These are phyloP conservation scores for Catocala fraxini DNA, from an alignment of 2,888 invertebrate species.

Conservation along the genomic window DNA sequence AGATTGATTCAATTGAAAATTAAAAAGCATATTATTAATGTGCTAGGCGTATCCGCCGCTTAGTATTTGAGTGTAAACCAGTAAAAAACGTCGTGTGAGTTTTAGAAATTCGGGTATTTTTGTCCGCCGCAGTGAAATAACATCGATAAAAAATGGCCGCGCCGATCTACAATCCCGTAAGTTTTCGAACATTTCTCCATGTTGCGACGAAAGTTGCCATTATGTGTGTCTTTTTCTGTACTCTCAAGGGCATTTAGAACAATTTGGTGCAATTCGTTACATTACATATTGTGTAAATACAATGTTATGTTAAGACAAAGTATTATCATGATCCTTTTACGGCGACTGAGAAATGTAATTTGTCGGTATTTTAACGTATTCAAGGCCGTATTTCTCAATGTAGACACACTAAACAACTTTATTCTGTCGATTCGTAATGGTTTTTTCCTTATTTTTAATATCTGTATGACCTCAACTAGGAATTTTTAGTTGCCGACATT, in stretches of 20 bases:
- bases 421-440: constrained; percentile 16
- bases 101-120: constrained; percentile 31
- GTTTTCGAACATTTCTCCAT: constrained; percentile 45
- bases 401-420: constrained; percentile 13
- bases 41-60: constrained; percentile 64
- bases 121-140: constrained; percentile 29
- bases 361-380: constrained; percentile 16
- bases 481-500: neutral
- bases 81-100: constrained; percentile 41
- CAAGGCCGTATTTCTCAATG: constrained; percentile 45
- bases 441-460: constrained; percentile 24
- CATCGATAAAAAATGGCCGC: constrained; percentile 66
- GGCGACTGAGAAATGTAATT: constrained; percentile 25
- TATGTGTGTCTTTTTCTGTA: constrained; percentile 39
- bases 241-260: constrained; percentile 72
- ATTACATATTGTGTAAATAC: constrained; percentile 61
- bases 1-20: constrained; percentile 61
- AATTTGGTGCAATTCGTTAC: constrained; percentile 55
- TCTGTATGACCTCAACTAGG: neutral
- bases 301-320: constrained; percentile 39
- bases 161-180: constrained; percentile 79
- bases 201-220: constrained; percentile 40
- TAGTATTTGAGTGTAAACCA: constrained; percentile 57
- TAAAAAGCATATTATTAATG: constrained; percentile 55
- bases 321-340: constrained; percentile 39